Conservation (phyloP, 1,140 invertebrate genomes). For the Lineus longissimus region DNA sequence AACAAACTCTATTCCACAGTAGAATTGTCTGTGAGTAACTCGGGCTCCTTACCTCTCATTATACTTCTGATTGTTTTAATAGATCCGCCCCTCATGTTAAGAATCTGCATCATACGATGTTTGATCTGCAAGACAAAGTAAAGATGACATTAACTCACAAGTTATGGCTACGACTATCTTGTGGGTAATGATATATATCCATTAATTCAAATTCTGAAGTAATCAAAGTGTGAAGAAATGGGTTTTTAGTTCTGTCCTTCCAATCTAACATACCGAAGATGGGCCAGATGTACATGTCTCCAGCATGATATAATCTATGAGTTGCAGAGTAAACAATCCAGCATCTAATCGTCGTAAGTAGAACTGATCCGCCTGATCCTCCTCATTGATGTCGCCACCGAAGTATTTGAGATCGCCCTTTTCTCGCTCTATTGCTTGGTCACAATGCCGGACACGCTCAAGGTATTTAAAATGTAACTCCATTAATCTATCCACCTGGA, state of each 20-base stretch:
- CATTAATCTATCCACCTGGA: slow-evolving; percentile 80
- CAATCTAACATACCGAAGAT: slow-evolving; percentile 64
- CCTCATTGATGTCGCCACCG: slow-evolving; percentile 44
- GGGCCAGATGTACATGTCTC: slow-evolving; percentile 76
- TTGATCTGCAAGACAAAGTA: slow-evolving; percentile 57
- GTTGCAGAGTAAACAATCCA: slow-evolving; percentile 91
- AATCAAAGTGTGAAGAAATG: too few species aligned
- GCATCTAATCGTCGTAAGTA: slow-evolving; percentile 86
- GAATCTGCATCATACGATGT: slow-evolving; percentile 81
- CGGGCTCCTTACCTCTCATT: slow-evolving; percentile 87
- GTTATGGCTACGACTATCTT: neutral
- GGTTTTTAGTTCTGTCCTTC: too few species aligned
- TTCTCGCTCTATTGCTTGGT: slow-evolving; percentile 68
- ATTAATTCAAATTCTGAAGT: neutral
- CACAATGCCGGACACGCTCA: slow-evolving; percentile 85
- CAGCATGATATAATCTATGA: slow-evolving; percentile 92
- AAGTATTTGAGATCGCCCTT: slow-evolving; percentile 41
- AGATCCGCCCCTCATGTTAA: slow-evolving; percentile 83
- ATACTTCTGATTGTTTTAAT: slow-evolving; percentile 91
- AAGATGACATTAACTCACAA: too few species aligned
- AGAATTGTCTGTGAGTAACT: too few species aligned
- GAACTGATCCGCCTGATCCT: slow-evolving; percentile 71
- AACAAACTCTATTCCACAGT: too few species aligned
- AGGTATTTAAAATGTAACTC: slow-evolving; percentile 98
- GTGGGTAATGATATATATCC: neutral